Conservation (phyloP, 2,888 invertebrate genomes). For the Desoria tigrina region DNA sequence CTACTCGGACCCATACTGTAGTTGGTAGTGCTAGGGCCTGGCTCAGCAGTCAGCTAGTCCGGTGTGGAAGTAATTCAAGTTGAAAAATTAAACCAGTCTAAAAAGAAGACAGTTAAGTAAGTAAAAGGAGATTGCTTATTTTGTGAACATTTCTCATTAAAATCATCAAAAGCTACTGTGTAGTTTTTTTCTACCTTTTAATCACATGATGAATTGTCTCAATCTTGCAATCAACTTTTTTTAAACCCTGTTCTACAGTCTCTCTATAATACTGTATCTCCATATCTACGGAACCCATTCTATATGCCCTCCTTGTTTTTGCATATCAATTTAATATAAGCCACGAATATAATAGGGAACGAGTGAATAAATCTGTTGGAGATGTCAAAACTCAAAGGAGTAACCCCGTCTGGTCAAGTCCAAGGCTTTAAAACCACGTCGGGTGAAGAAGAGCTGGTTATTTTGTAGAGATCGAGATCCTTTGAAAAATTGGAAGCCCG, state of each 20-base stretch:
- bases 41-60: no score
- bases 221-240: conserved; percentile 29
- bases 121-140: conserved; percentile 14
- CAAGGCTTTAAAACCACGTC: no score
- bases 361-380: conserved; percentile 16
- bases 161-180: conserved; percentile 16
- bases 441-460: not conserved
- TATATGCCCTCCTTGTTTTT: conserved; percentile 1
- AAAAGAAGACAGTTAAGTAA: conserved; percentile 16
- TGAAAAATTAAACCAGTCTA: conserved; percentile 11
- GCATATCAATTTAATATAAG: not conserved
- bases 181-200: conserved; percentile 14
- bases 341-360: conserved; percentile 17
- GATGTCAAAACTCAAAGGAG: conserved; percentile 24
- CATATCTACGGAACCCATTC: not conserved
- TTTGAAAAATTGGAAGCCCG: no score
- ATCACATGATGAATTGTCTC: conserved; percentile 46
- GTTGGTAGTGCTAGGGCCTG: no score
- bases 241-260: not conserved
- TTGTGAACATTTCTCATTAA: conserved; percentile 20
- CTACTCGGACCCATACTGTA: no score
- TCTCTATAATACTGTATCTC: no score
- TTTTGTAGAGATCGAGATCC: no score
- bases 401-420: not conserved
- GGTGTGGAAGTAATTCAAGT: not conserved